phyloP scores from a whole-genome alignment of 2,113 vertebrate genomes.

The Nanorana parkeri region DNA sequence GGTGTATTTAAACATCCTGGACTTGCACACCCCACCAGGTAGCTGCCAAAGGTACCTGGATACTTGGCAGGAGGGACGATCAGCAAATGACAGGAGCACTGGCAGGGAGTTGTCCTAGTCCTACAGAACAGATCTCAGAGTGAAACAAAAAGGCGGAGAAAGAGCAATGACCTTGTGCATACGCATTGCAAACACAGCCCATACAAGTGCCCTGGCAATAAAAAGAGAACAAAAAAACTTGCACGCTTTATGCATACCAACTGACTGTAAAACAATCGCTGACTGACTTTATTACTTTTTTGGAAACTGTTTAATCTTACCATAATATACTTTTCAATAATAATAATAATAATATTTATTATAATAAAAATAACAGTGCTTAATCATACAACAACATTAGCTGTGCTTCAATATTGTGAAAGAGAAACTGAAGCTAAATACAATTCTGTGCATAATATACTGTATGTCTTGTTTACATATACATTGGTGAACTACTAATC shows the following conservation, averaged over 20 bases:
- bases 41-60: neutral
- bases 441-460: too few relatives aligned
- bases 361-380: too few relatives aligned
- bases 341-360: too few relatives aligned
- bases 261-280: constrained; percentile 3
- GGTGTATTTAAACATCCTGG: constrained; percentile 49
- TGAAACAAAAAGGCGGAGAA: constrained; percentile 22
- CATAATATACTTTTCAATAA: too few relatives aligned
- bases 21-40: neutral
- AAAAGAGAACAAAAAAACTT: neutral
- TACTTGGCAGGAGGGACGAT: neutral
- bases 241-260: neutral
- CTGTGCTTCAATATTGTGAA: too few relatives aligned
- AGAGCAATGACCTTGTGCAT: constrained; percentile 26
- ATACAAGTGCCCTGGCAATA: neutral
- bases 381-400: too few relatives aligned
- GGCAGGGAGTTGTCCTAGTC: constrained; percentile 6
- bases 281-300: neutral
- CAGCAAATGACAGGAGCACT: constrained; percentile 2
- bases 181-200: neutral
- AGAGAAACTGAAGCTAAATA: too few relatives aligned
- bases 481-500: too few relatives aligned
- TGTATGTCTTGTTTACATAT: too few relatives aligned
- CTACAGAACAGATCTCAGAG: constrained; percentile 30
- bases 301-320: neutral